Evolutionary conservation across 1,140 invertebrate genomes (phyloP), one percentile per base, ranked within the genome.

Genomic region (Lycorma delicatula): DNA sequence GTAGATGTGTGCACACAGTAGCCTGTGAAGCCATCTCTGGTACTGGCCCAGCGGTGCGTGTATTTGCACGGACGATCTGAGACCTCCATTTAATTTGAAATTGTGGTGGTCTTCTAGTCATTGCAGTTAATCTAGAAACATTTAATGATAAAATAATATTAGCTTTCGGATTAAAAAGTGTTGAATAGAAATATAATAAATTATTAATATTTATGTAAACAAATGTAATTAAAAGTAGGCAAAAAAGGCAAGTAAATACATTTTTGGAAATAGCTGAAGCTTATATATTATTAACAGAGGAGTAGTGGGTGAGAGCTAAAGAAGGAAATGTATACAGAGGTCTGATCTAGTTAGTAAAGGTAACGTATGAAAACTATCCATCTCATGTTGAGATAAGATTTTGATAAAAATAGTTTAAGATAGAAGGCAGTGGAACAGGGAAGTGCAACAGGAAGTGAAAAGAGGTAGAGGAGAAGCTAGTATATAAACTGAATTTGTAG

Each of bases 11-110:
- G n/a, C n/a, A n/a, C n/a, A n/a, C n/a, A n/a, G n/a, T n/a, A n/a
- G n/a, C n/a, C n/a, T n/a, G n/a, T n/a, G n/a, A n/a, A n/a, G n/a
- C 41, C 41, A 44, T 16, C 41, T 44, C 49, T 4, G 49, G 26
- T 3, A 26, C 28, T 4, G 49, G 49, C 18, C 31, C 54, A n/a
- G 54, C 22, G 13, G 44, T 56, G 3, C 54, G 11, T 18, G 54
- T 56, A 27, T 56, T 56, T 22, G 54, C 38, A 46, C 54, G 38
- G 9, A 47, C 54, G 9, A 56, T 44, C 22, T 55, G 53, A 12
- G 53, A 55, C 36, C 53, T n/a, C 53, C 53, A 55, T 26, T 34
- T 44, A 16, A 55, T 26, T 34, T 38, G 36, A 25, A 55, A 55
- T 36, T 55, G 53, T 2, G 53, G 53, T 11, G 53, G 53, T 13